These are phyloP conservation scores for Pyxicephalus adspersus DNA, from an alignment of 2,113 vertebrate species.

Conservation along the genomic window DNA sequence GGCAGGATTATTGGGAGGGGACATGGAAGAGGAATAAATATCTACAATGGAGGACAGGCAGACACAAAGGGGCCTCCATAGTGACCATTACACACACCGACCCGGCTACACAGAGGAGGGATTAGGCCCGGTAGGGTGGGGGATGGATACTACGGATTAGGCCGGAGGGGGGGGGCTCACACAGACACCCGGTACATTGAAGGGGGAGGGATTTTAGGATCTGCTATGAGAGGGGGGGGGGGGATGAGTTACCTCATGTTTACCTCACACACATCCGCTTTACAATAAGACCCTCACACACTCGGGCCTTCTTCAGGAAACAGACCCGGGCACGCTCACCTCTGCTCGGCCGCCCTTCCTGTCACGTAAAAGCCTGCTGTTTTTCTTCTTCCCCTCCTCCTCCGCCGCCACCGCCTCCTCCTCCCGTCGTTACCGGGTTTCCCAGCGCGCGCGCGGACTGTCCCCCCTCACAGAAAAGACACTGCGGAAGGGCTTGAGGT, in stretches of 20 bases:
- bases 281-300: background rate
- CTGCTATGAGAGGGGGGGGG: background rate
- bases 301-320: too few species aligned
- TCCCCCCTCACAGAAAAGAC: constrained; percentile 27
- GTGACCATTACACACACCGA: too few species aligned
- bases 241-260: too few species aligned
- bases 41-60: too few species aligned
- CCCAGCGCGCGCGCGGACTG: constrained; percentile 18
- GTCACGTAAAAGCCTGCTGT: constrained; percentile 11
- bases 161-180: background rate
- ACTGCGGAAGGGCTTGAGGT: constrained; percentile 21
- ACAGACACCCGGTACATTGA: background rate
- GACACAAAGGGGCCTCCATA: too few species aligned
- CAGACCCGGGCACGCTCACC: background rate
- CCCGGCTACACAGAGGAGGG: too few species aligned
- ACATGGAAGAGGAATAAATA: too few species aligned
- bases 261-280: background rate
- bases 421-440: background rate
- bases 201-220: background rate
- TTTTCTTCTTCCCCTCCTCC: constrained; percentile 1
- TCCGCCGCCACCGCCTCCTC: background rate
- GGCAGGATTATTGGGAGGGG: too few species aligned
- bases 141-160: background rate
- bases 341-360: constrained; percentile 14
- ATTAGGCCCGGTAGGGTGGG: background rate